Conservation (phyloP, 2,113 vertebrate genomes). For the Oryzias woworae region DNA sequence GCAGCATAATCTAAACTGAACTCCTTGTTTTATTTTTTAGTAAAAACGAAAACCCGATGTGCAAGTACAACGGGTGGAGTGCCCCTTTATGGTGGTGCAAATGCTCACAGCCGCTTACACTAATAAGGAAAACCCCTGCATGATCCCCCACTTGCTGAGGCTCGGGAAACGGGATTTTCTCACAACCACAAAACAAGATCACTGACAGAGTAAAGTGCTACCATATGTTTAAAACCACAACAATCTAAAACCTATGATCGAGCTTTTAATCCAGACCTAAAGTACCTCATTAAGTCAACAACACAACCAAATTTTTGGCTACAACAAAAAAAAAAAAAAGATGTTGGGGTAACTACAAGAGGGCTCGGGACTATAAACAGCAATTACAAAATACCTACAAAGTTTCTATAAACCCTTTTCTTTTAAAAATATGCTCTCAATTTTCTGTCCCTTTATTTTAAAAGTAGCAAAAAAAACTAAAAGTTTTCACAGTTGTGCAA, state of each 20-base stretch:
- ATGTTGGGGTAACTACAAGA: slow-evolving; percentile 23
- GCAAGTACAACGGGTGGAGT: slow-evolving; percentile 1
- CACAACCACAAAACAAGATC: slow-evolving; percentile 22
- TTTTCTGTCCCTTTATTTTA: slow-evolving; percentile 30
- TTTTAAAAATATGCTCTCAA: slow-evolving; percentile 63
- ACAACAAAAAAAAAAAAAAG: slow-evolving; percentile 18
- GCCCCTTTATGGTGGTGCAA: slow-evolving; percentile 15
- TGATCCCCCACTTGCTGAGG: neutral
- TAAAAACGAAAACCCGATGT: neutral
- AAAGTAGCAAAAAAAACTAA: too few relatives aligned
- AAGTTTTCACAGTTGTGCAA: slow-evolving; percentile 47
- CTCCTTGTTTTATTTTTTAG: neutral
- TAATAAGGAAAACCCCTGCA: neutral
- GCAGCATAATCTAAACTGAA: too few relatives aligned
- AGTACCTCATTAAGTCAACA: slow-evolving; percentile 5
- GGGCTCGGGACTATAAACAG: slow-evolving; percentile 32
- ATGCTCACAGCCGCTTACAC: neutral
- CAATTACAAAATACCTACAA: slow-evolving; percentile 37
- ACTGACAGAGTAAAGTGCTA: slow-evolving; percentile 39
- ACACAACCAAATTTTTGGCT: neutral
- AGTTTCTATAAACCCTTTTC: slow-evolving; percentile 40
- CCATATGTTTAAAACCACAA: slow-evolving; percentile 3
- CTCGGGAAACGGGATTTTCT: neutral
- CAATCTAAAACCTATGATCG: neutral
- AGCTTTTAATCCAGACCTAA: slow-evolving; percentile 9